phyloP scores from a whole-genome alignment of 2,888 invertebrate species.

The Eupsilia transversa region DNA sequence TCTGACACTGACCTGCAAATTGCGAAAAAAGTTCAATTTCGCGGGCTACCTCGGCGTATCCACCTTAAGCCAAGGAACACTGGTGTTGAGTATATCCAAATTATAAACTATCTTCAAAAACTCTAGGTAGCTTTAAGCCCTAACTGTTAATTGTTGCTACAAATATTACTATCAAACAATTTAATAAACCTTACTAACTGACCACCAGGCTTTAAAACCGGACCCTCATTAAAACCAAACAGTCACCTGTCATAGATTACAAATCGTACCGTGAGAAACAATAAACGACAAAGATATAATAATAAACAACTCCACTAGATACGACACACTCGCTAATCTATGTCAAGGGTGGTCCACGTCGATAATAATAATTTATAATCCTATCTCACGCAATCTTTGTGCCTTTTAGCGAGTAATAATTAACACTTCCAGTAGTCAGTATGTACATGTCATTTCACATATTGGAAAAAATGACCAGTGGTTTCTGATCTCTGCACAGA shows the following conservation, averaged over 20 bases:
- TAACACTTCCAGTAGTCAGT: slow-evolving; percentile 64
- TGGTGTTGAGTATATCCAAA: too few species aligned
- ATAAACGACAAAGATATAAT: slow-evolving; percentile 56
- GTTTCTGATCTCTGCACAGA: slow-evolving; percentile 58
- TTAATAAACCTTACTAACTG: slow-evolving; percentile 1
- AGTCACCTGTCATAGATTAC: slow-evolving; percentile 48
- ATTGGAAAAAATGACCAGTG: slow-evolving; percentile 60
- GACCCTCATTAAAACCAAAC: slow-evolving; percentile 46
- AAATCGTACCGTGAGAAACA: slow-evolving; percentile 59
- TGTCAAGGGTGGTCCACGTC: slow-evolving; percentile 60
- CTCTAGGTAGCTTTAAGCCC: not conserved
- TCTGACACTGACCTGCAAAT: too few species aligned
- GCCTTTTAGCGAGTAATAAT: slow-evolving; percentile 51
- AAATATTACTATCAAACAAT: slow-evolving; percentile 14
- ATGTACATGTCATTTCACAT: slow-evolving; percentile 56
- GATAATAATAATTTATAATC: slow-evolving; percentile 49
- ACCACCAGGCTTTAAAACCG: slow-evolving; percentile 25
- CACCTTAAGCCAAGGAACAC: too few species aligned
- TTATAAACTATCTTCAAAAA: too few species aligned
- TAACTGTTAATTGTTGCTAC: not conserved
- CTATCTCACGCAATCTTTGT: slow-evolving; percentile 55
- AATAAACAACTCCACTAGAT: slow-evolving; percentile 53
- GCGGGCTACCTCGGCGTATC: too few species aligned
- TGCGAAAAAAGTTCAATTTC: too few species aligned
- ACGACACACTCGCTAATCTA: slow-evolving; percentile 60